Evolutionary conservation across 2,888 invertebrate genomes (phyloP), one percentile per base, ranked within the genome.

Genomic region (Pegoplata infirma): DNA sequence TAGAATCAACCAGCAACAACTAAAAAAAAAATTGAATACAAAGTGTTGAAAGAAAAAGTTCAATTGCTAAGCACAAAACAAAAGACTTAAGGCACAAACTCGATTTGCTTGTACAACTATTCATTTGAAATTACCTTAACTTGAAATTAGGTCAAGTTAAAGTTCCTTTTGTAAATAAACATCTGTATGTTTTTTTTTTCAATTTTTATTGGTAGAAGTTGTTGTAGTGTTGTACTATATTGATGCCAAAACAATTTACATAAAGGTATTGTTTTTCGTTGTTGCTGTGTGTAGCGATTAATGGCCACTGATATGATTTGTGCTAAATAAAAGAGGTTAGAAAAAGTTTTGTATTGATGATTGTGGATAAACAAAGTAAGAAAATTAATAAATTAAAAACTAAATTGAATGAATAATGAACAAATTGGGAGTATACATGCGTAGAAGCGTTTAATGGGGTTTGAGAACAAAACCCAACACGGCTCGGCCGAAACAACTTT

Each of bases 41-140:
- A 67, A 49, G 58, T 67, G 67, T 56, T 68, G 49, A 61, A 61
- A 58, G 47, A 71, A 51, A 71, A 36, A 55, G 46, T 71, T 66
- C 58, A 71, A 71, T 56, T 56, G 46, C 25, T 36, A 36, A 10
- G n/a, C 40, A 23, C 2, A 40, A 74, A 78, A 71, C 74, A 67
- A 67, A 74, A 79, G 74, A 78, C 79, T 75, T 75, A 58, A 79
- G 71, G 19, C 61, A 79, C 49, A 61, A 61, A 71, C 71, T 21
- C 21, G 19, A 40, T 19, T 14, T 12, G 14, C 32, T 1, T n/a
- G n/a, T 36, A 16, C 25, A 16, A 14, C 19, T 17, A 12, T 44
- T 3, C 16, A 40, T 23, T 14, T 21, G 1, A 21, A 25, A 14
- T 21, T 25, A 44, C 5, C 16, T 8, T n/a, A 25, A 23, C 21